Percentiles rank a stretch among this genome's conserved stretches.
Conservation (phyloP, 1,140 invertebrate species). For the Solen grandis region DNA sequence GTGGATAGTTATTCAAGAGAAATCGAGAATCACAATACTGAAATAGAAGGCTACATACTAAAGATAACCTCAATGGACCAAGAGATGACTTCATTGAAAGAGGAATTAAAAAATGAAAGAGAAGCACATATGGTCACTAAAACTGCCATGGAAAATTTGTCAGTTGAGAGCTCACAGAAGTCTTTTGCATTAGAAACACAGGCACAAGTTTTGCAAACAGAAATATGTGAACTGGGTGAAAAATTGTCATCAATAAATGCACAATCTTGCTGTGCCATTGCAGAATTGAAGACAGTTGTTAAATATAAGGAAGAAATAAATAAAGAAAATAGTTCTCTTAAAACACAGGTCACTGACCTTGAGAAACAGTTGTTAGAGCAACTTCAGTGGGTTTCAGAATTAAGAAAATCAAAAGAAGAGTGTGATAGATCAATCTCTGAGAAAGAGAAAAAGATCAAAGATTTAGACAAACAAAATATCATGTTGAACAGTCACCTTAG, state of each 20-base stretch:
- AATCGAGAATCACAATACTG: conserved; percentile 19
- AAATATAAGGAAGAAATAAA: background rate
- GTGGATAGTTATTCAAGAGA: conserved; percentile 30
- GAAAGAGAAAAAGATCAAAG: conserved; percentile 34
- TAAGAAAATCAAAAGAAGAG: conserved; percentile 24
- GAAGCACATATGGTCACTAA: conserved; percentile 46
- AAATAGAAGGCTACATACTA: background rate
- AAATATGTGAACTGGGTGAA: background rate
- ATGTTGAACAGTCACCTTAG: conserved; percentile 34
- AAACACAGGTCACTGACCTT: conserved; percentile 14
- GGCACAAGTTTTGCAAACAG: background rate
- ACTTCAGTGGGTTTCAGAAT: conserved; percentile 42
- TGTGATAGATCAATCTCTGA: conserved; percentile 14
- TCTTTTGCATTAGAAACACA: background rate
- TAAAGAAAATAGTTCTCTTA: conserved; percentile 2
- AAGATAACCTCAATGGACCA: too few relatives aligned
- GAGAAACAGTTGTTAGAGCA: conserved; percentile 39
- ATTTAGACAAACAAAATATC: conserved; percentile 41
- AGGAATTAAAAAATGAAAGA: conserved; percentile 37
- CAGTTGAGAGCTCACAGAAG: background rate
- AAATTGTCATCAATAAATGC: background rate
- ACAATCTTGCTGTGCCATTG: background rate
- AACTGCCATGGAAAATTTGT: conserved; percentile 35
- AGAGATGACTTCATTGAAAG: too few relatives aligned
- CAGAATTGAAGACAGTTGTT: background rate